A percentile compares a stretch with the other conserved stretches of the same genome.
These are phyloP conservation scores for Otus sunia DNA, from an alignment of 2,113 vertebrate species.

Conservation along the genomic window DNA sequence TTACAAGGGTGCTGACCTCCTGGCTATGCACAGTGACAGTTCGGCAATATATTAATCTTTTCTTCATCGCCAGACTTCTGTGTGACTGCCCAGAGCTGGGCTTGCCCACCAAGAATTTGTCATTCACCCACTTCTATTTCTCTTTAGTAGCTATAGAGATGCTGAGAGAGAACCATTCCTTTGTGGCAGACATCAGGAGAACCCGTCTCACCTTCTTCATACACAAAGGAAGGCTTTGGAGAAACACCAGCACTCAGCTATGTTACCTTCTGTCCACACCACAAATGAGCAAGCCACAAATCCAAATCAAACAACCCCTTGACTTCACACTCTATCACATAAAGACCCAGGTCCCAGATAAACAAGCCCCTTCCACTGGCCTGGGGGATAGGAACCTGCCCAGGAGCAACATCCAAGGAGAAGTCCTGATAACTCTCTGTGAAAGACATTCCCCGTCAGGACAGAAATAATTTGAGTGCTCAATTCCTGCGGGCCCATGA, in stretches of 20 bases:
- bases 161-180: background rate
- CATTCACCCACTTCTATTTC: background rate
- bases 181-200: background rate
- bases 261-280: background rate
- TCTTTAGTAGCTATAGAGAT: background rate
- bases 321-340: background rate
- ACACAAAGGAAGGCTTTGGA: background rate
- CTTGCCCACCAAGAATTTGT: background rate
- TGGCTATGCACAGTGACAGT: background rate
- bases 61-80: background rate
- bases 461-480: background rate
- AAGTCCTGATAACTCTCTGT: background rate
- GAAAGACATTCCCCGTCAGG: background rate
- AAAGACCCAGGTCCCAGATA: background rate
- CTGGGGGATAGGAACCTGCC: background rate
- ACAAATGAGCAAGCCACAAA: background rate
- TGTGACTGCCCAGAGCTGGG: background rate
- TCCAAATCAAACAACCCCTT: background rate
- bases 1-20: constrained; percentile 27
- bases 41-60: background rate
- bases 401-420: background rate
- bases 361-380: background rate
- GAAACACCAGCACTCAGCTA: background rate
- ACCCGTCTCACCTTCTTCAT: background rate
- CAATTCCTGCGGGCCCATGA: background rate